Base-by-base conservation (phyloP, 2,113 vertebrate species). In the Kryptolebias marmoratus region DNA sequence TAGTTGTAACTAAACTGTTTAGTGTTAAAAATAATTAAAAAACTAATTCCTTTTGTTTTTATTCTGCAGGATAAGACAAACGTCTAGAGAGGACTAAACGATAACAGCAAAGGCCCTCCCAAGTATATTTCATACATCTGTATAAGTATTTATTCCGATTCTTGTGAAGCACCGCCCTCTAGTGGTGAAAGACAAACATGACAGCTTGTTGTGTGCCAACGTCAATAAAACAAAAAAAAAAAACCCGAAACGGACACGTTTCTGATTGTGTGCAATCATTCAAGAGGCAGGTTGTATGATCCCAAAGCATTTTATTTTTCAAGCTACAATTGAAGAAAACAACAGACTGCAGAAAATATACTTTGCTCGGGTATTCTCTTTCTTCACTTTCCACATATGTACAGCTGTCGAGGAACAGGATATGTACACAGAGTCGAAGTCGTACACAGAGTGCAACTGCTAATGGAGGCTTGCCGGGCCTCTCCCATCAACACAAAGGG, bases 301-400 rank as follows among this genome's bases (percentile, higher is more conserved):
- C 85, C 88, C 91, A 92, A 92, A 92, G 87, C 89, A 81, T 85
- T 94, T 94, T 92, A 93, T 94, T 93, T 93, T 80, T 92, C 86
- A 90, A 92, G 91, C 93, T 94, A 94, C 91, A 89, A 80, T 93
- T 93, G 93, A 94, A 93, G 92, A 94, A 94, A 94, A 93, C 88
- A 91, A 91, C 86, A 85, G 90, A 91, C 93, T 91, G 92, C 93
- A 90, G 93, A 95, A 95, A 94, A 95, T 94, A 95, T 94, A 94
- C 88, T 94, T 93, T 93, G 91, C 89, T 92, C 89, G 90, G 89
- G 91, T 91, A 90, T 89, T 87, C 91, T 93, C 88, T 59, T 39
- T 92, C 87, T 93, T 92, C 83, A 87, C 90, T 93, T 93, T 92
- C 39, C 88, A 92, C 90, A 93, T 94, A 94, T 94, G 89, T 95